These are phyloP conservation scores for Cylas formicarius DNA, from an alignment of 1,140 invertebrate species.

Conservation along the genomic window DNA sequence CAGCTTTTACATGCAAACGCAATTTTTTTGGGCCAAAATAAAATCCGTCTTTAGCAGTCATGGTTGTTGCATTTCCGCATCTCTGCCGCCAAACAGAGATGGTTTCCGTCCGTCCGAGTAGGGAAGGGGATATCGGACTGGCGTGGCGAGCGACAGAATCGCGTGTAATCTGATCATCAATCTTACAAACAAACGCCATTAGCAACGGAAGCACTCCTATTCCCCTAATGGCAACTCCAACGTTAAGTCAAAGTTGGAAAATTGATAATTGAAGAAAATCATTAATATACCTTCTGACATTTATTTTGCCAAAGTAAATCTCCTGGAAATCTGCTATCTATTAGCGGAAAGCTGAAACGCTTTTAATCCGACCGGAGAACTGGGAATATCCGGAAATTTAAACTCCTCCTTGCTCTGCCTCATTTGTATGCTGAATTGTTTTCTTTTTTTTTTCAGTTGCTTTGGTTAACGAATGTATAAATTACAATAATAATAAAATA, in stretches of 20 bases:
- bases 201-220: conserved; percentile 28
- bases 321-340: conserved; percentile 15
- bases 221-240: conserved; percentile 26
- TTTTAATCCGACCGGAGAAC: conserved; percentile 10
- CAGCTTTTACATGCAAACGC: too few species aligned
- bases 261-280: conserved; percentile 27
- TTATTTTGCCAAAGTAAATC: conserved; percentile 18
- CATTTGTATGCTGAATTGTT: too few species aligned
- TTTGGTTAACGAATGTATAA: too few species aligned
- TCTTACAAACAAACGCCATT: conserved; percentile 29
- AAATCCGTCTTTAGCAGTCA: not conserved
- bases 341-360: conserved; percentile 11
- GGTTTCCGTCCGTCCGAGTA: conserved; percentile 9
- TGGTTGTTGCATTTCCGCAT: conserved; percentile 19
- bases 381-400: conserved; percentile 19
- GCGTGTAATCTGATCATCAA: conserved; percentile 33
- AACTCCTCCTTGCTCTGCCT: too few species aligned
- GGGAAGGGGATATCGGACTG: too few species aligned
- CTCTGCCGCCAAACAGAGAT: conserved; percentile 17
- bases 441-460: too few species aligned
- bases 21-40: too few species aligned
- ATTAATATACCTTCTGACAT: conserved; percentile 13
- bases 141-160: conserved; percentile 20
- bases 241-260: conserved; percentile 29
- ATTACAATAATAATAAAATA: too few species aligned